Conservation (phyloP, 2,888 invertebrate genomes). For the Lasioglossum calceatum region DNA sequence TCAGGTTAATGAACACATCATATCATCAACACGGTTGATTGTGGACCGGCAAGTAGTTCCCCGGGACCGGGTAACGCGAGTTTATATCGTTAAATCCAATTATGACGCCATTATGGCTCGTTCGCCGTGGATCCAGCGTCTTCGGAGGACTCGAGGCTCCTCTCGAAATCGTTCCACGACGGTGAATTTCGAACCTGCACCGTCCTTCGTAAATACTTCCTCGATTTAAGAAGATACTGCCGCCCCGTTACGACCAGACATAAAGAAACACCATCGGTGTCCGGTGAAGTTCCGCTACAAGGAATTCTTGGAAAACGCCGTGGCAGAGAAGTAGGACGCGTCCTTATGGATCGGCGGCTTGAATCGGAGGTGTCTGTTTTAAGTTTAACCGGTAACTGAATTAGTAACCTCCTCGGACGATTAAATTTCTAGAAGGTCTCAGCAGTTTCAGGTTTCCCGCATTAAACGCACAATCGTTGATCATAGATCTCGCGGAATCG, state of each 20-base stretch:
- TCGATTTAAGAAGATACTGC: slow-evolving; percentile 12
- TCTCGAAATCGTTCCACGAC: slow-evolving; percentile 2
- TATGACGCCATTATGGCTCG: slow-evolving; percentile 41
- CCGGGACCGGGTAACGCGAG: slow-evolving; percentile 10
- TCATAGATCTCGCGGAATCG: not conserved
- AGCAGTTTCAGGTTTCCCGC: not conserved
- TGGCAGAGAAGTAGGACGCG: not conserved
- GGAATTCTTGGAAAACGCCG: not conserved
- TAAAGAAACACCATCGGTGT: not conserved
- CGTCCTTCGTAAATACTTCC: not conserved
- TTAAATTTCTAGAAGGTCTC: not conserved
- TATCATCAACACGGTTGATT: slow-evolving; percentile 30
- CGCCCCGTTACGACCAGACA: slow-evolving; percentile 15
- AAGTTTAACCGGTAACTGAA: not conserved
- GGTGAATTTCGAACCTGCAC: slow-evolving; percentile 5
- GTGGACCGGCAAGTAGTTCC: slow-evolving; percentile 24
- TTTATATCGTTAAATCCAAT: slow-evolving; percentile 55
- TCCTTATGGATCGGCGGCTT: not conserved
- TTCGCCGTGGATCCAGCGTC: slow-evolving; percentile 27
- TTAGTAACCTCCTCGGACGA: not conserved
- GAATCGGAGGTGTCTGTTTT: not conserved
- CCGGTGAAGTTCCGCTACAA: not conserved
- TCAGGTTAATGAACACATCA: slow-evolving; percentile 32
- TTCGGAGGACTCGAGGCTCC: slow-evolving; percentile 11
- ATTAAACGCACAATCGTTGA: not conserved